Conservation (phyloP, 2,797 vertebrate genomes). For the Columba guinea region DNA sequence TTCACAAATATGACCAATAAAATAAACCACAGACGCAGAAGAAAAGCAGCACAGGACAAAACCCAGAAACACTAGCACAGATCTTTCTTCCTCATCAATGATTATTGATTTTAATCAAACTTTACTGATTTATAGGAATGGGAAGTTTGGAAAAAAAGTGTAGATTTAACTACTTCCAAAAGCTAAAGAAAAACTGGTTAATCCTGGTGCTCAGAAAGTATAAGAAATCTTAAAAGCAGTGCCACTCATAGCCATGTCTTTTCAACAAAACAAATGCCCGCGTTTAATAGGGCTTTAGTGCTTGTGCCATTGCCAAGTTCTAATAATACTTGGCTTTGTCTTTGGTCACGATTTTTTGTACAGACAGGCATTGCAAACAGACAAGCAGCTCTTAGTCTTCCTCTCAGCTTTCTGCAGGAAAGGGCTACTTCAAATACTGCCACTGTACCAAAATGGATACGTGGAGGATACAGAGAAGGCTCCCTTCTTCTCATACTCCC, state of each 20-base stretch:
- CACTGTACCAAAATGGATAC: slow-evolving; percentile 49
- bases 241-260: slow-evolving; percentile 22
- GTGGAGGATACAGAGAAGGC: background rate
- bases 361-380: slow-evolving; percentile 43
- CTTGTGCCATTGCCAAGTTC: slow-evolving; percentile 27
- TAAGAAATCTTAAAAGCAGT: slow-evolving; percentile 56
- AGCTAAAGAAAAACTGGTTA: background rate
- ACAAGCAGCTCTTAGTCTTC: slow-evolving; percentile 48
- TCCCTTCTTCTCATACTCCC: slow-evolving; percentile 1
- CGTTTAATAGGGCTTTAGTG: background rate
- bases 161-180: slow-evolving; percentile 7
- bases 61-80: background rate
- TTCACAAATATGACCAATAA: background rate
- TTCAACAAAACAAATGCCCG: slow-evolving; percentile 24
- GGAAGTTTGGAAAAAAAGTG: background rate
- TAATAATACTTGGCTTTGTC: slow-evolving; percentile 74
- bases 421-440: slow-evolving; percentile 47
- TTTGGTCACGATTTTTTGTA: slow-evolving; percentile 20
- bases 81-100: background rate
- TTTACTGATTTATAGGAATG: background rate
- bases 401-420: slow-evolving; percentile 32
- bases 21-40: background rate
- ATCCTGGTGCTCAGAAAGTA: slow-evolving; percentile 34
- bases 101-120: background rate
- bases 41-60: background rate